phyloP scores from a whole-genome alignment of 2,888 invertebrate species.

The Dryocosmus kuriphilus region DNA sequence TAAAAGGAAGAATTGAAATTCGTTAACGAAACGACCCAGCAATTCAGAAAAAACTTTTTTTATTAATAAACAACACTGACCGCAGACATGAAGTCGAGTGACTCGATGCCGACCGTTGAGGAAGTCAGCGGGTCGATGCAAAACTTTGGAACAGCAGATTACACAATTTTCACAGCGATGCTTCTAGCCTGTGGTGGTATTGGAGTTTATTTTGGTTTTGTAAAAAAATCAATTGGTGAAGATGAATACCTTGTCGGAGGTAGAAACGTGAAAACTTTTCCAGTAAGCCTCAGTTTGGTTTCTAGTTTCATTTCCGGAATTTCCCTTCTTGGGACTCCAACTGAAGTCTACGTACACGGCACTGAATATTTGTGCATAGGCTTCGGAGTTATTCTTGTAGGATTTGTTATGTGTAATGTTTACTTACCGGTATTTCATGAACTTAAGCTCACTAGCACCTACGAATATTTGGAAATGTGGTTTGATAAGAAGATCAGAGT shows the following conservation, averaged over 20 bases:
- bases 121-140: constrained; percentile 81
- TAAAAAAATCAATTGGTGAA: constrained; percentile 82
- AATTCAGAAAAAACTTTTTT: neutral
- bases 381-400: constrained; percentile 83
- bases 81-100: constrained; percentile 2
- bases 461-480: constrained; percentile 88
- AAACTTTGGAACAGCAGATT: constrained; percentile 86
- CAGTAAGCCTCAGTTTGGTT: constrained; percentile 90
- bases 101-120: constrained; percentile 74
- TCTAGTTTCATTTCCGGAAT: constrained; percentile 91
- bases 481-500: constrained; percentile 85
- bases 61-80: neutral
- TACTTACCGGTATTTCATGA: constrained; percentile 88
- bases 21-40: constrained; percentile 60
- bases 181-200: constrained; percentile 87
- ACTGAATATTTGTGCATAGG: constrained; percentile 86
- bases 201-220: constrained; percentile 90
- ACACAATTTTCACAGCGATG: constrained; percentile 88
- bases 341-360: constrained; percentile 90
- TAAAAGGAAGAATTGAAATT: neutral
- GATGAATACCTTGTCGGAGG: constrained; percentile 90
- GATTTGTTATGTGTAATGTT: constrained; percentile 83
- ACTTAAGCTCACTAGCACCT: constrained; percentile 87
- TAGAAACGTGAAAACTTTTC: constrained; percentile 89
- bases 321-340: constrained; percentile 87